Percentiles rank a stretch among this genome's conserved stretches.
phyloP scores from a whole-genome alignment of 1,140 invertebrate genomes.

The Hormaphis cornu region DNA sequence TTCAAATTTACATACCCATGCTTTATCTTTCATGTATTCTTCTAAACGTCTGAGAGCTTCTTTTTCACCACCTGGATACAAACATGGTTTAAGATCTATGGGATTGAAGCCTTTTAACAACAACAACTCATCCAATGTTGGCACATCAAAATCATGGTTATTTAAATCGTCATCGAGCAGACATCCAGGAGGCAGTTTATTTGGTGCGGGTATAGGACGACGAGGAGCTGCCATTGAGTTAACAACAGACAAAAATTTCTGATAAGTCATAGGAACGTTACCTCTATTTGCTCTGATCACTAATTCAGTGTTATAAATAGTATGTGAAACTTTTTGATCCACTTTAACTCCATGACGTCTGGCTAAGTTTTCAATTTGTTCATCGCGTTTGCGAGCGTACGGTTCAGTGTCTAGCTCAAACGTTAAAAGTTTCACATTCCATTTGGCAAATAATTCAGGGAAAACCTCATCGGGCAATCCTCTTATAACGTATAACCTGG shows the following conservation, averaged over 20 bases:
- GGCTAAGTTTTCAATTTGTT: constrained; percentile 51
- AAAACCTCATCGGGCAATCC: constrained; percentile 55
- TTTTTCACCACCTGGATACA: constrained; percentile 58
- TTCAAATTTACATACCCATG: constrained; percentile 64
- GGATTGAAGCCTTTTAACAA: constrained; percentile 43
- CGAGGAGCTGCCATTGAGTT: constrained; percentile 48
- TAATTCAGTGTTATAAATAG: constrained; percentile 56
- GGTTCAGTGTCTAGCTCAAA: constrained; percentile 64
- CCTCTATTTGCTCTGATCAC: constrained; percentile 57
- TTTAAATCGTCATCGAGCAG: constrained; percentile 41
- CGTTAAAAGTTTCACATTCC: constrained; percentile 57
- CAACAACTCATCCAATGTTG: constrained; percentile 50
- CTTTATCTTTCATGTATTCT: constrained; percentile 50
- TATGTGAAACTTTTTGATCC: constrained; percentile 55
- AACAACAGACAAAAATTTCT: constrained; percentile 56
- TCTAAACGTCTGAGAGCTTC: constrained; percentile 56
- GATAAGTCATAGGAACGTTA: constrained; percentile 57
- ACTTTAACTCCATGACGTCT: constrained; percentile 51
- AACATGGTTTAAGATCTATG: constrained; percentile 43
- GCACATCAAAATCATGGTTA: constrained; percentile 49
- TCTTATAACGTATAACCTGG: constrained; percentile 52
- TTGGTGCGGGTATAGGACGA: constrained; percentile 45
- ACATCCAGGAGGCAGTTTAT: constrained; percentile 43
- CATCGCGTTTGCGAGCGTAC: constrained; percentile 54
- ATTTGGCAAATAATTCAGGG: constrained; percentile 54